Evolutionary conservation across 2,888 invertebrate genomes (phyloP).

Genomic region (Ferdinandea cuprea): DNA sequence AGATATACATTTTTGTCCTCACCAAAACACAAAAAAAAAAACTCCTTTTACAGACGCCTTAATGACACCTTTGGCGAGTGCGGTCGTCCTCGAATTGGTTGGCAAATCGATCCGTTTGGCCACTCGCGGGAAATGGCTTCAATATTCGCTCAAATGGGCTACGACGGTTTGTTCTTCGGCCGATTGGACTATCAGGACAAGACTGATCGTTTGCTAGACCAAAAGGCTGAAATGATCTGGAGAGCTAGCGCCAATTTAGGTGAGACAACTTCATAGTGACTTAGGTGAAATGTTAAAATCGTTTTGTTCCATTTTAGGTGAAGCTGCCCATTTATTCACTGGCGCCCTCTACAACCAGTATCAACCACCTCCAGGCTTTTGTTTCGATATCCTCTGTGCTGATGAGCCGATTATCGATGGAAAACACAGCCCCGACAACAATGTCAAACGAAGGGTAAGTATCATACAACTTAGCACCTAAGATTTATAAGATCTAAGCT

Average conservation of each 20-base stretch:
- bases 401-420: slow-evolving; percentile 95
- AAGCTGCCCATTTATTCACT: slow-evolving; percentile 90
- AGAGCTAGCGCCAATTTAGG: slow-evolving; percentile 88
- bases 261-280: slow-evolving; percentile 78
- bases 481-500: slow-evolving; percentile 24
- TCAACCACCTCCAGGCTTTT: slow-evolving; percentile 94
- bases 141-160: slow-evolving; percentile 92
- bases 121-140: slow-evolving; percentile 94
- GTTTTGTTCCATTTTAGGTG: slow-evolving; percentile 82
- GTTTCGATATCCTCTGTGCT: slow-evolving; percentile 93
- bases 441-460: slow-evolving; percentile 90
- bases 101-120: slow-evolving; percentile 95
- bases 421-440: slow-evolving; percentile 90
- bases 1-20: background rate
- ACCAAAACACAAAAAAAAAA: background rate
- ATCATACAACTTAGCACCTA: slow-evolving; percentile 76
- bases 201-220: slow-evolving; percentile 84
- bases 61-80: slow-evolving; percentile 90
- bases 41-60: slow-evolving; percentile 83
- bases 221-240: slow-evolving; percentile 94
- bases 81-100: slow-evolving; percentile 89
- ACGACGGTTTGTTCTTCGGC: slow-evolving; percentile 93
- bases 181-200: slow-evolving; percentile 95
- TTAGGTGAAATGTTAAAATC: background rate
- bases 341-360: slow-evolving; percentile 93